Conservation (phyloP, 1,140 invertebrate genomes). For the Pinna nobilis region DNA sequence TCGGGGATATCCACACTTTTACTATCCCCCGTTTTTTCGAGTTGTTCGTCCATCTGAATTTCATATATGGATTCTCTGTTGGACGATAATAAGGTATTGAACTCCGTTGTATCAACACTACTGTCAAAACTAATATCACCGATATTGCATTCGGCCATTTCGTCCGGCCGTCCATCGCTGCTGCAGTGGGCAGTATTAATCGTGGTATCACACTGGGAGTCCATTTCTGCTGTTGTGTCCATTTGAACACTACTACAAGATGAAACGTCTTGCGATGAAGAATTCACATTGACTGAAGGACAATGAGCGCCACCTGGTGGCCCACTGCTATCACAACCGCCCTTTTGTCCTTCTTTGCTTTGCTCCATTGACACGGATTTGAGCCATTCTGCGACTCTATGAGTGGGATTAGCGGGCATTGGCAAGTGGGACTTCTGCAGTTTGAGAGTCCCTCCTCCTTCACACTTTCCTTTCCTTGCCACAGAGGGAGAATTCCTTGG, state of each 20-base stretch:
- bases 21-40: slow-evolving; percentile 56
- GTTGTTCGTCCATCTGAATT: slow-evolving; percentile 67
- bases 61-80: slow-evolving; percentile 72
- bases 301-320: no score
- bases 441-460: slow-evolving; percentile 21
- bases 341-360: slow-evolving; percentile 2
- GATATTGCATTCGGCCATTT: slow-evolving; percentile 50
- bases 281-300: no score
- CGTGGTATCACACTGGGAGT: slow-evolving; percentile 9
- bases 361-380: slow-evolving; percentile 57
- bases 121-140: slow-evolving; percentile 64
- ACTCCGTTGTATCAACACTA: slow-evolving; percentile 57
- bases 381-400: slow-evolving; percentile 69
- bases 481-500: slow-evolving; percentile 54
- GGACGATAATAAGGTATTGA: slow-evolving; percentile 26
- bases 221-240: slow-evolving; percentile 16
- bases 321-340: not conserved
- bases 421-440: slow-evolving; percentile 55
- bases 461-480: slow-evolving; percentile 44
- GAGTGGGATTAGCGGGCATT: slow-evolving; percentile 53
- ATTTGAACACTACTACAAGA: slow-evolving; percentile 33
- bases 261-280: slow-evolving; percentile 35
- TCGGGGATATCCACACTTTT: slow-evolving; percentile 55
- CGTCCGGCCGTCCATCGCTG: slow-evolving; percentile 27
- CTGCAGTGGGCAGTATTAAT: slow-evolving; percentile 12